Percentiles rank a stretch among this genome's conserved stretches.
Conservation (phyloP, 2,888 invertebrate genomes). For the Ecdyonurus torrentis region DNA sequence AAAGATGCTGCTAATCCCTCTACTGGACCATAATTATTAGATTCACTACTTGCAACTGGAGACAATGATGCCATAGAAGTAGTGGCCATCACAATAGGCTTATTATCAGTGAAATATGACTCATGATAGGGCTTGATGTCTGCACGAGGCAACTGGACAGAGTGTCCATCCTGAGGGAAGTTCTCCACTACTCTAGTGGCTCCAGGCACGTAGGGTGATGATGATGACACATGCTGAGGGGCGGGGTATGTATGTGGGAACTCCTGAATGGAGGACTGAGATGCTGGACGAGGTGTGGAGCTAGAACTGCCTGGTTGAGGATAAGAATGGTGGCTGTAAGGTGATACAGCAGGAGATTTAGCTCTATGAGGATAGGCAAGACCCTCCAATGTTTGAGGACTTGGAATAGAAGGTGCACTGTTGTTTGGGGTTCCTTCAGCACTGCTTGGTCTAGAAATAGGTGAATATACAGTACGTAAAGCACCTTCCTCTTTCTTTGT, state of each 20-base stretch:
- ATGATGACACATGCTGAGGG: slow-evolving; percentile 9
- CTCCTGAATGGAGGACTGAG: slow-evolving; percentile 20
- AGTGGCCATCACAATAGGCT: slow-evolving; percentile 21
- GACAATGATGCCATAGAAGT: background rate
- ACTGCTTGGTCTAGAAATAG: slow-evolving; percentile 27
- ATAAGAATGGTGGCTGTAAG: slow-evolving; percentile 8
- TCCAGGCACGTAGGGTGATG: slow-evolving; percentile 15
- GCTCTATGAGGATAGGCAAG: slow-evolving; percentile 17
- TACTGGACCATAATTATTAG: slow-evolving; percentile 18
- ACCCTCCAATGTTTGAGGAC: slow-evolving; percentile 14
- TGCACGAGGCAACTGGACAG: slow-evolving; percentile 42
- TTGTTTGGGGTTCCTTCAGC: slow-evolving; percentile 18
- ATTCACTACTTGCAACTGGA: background rate
- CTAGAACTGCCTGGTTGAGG: slow-evolving; percentile 6
- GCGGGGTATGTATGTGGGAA: slow-evolving; percentile 5
- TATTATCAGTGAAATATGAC: slow-evolving; percentile 47
- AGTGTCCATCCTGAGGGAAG: slow-evolving; percentile 19
- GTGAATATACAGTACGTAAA: slow-evolving; percentile 23
- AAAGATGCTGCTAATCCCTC: slow-evolving; percentile 68
- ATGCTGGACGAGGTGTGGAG: slow-evolving; percentile 9
- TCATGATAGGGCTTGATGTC: slow-evolving; percentile 56
- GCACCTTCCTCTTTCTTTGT: slow-evolving; percentile 7
- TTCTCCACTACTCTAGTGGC: slow-evolving; percentile 18
- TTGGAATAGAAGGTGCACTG: slow-evolving; percentile 1
- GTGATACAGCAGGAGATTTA: slow-evolving; percentile 11